Conservation (phyloP, 2,113 vertebrate genomes). For the Rissa tridactyla region DNA sequence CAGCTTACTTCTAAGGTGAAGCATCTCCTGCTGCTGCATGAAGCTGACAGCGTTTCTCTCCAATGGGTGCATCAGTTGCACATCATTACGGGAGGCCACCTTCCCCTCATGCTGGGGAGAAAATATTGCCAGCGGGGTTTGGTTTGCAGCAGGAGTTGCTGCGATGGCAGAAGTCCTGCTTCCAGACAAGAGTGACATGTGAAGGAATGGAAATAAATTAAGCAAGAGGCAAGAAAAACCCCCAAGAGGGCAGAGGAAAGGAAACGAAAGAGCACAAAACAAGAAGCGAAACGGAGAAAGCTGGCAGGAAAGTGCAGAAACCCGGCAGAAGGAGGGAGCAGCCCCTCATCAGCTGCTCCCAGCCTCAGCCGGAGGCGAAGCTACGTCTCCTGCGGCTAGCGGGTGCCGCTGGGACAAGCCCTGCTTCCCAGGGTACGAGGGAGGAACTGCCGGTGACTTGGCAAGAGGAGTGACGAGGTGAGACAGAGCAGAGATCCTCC, state of each 20-base stretch:
- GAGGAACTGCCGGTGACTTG: neutral
- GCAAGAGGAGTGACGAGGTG: neutral
- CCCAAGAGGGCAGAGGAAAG: neutral
- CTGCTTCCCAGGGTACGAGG: accelerated
- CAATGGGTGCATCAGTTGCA: neutral
- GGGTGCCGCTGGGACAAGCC: accelerated
- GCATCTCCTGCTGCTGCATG: neutral
- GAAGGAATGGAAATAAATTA: neutral
- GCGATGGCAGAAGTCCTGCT: neutral
- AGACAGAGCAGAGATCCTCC: neutral
- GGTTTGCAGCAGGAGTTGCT: neutral
- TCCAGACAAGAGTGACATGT: neutral
- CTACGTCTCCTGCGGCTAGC: accelerated
- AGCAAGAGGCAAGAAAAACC: neutral
- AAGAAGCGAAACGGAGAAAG: neutral
- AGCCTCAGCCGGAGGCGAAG: neutral
- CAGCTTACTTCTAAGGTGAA: conserved; percentile 17
- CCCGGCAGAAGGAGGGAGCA: neutral
- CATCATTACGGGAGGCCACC: accelerated
- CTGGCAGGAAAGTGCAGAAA: neutral
- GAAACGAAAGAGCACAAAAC: neutral
- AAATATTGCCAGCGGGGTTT: neutral
- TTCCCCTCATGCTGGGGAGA: neutral
- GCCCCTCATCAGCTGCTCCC: neutral
- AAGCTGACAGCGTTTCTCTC: neutral